Conservation (phyloP, 2,888 invertebrate genomes). For the Drosophila putrida region DNA sequence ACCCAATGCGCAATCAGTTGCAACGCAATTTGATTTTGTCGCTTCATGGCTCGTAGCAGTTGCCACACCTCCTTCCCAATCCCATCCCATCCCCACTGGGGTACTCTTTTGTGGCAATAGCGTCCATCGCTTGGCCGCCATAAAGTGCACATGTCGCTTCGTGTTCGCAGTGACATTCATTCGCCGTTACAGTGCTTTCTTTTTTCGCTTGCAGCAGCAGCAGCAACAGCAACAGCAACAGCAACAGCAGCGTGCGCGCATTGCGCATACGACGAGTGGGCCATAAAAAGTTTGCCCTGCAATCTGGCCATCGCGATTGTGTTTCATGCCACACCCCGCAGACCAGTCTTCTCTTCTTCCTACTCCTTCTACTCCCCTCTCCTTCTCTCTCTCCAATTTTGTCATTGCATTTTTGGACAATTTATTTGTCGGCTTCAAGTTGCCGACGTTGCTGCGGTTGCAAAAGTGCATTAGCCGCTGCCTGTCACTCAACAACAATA, state of each 20-base stretch:
- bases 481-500: slow-evolving; percentile 64
- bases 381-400: not conserved
- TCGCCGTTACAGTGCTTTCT: slow-evolving; percentile 78
- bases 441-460: slow-evolving; percentile 83
- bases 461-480: slow-evolving; percentile 85
- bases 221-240: not conserved
- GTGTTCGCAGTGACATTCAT: slow-evolving; percentile 84
- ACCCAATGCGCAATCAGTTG: slow-evolving; percentile 80
- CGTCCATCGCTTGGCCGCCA: slow-evolving; percentile 71
- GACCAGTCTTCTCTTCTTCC: not conserved
- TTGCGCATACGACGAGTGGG: slow-evolving; percentile 54
- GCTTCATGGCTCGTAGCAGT: slow-evolving; percentile 74
- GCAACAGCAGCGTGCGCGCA: slow-evolving; percentile 18
- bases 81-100: not conserved
- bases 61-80: slow-evolving; percentile 30
- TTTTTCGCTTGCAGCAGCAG: slow-evolving; percentile 38
- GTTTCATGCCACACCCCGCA: slow-evolving; percentile 46
- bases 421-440: slow-evolving; percentile 81
- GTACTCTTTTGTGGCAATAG: slow-evolving; percentile 47
- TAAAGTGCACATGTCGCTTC: slow-evolving; percentile 84
- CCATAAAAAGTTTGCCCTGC: slow-evolving; percentile 59
- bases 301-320: slow-evolving; percentile 71
- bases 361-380: too few relatives aligned
- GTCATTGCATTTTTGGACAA: slow-evolving; percentile 66
- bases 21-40: slow-evolving; percentile 82